Base-by-base conservation (phyloP, 1,140 invertebrate species). In the Drosophila tristis region DNA sequence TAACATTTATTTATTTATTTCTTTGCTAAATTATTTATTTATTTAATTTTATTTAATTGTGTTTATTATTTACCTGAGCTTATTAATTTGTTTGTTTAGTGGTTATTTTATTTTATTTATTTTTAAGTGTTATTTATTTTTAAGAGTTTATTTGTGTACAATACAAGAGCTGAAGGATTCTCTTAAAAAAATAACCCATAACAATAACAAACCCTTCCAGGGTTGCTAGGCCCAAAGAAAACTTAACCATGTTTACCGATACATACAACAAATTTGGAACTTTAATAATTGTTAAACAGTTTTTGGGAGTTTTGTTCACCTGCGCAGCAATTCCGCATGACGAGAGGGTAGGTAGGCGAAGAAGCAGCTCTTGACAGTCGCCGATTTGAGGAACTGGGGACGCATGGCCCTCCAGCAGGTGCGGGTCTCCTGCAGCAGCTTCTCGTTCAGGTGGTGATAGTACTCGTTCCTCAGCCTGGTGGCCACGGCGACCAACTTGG, bases 261-360 rank as follows among this genome's bases (percentile, higher is more conserved):
- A 15, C 13, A 6, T 15, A 65, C 59, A 9, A 29, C 7, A 5
- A 68, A 70, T 68, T 49, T 49, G 3, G 1, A 4, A 44, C 49
- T n/a, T 16, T n/a, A 9, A 26, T 16, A 68, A 43, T 49, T 49
- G 4, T 25, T 15, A 15, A 43, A 13, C 35, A 13, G 0, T 39
- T 39, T 8, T 3, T 3, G 3, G 0, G 6, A n/a, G 9, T 2
- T 5, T 0, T 3, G 9, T 23, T 65, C 1, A 16, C 9, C 4
- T 2, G 13, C 44, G 45, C 23, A 74, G 7, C 43, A 74, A 56
- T 9, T 74, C 72, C 5, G 48, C 43, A 1, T 74, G 65, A 0
- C 61, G 61, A 23, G 74, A 54, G 2, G 72, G 72, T 7, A 74
- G 55, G n/a, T 74, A 74, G 35, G 72, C 72, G 16, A 44, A 74